Evolutionary conservation across 2,113 vertebrate genomes (phyloP), one percentile per base, ranked within the genome.

Genomic region (Salvelinus alpinus): DNA sequence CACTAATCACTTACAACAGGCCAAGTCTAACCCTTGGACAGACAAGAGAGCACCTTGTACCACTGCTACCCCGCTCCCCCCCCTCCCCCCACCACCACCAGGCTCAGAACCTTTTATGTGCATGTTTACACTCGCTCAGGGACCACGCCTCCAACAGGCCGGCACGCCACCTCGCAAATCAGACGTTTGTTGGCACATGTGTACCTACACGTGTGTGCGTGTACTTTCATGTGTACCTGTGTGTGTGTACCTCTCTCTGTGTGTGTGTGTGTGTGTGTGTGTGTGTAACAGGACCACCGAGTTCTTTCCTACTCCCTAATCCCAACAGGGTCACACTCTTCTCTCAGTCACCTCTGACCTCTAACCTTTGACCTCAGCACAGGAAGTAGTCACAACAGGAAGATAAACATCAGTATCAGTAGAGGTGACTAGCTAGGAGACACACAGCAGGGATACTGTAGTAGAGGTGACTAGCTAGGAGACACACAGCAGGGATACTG

Each of bases 21-120:
- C 78, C 74, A 71, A 78, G 70, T 71, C 77, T 81, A 80, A 80
- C 71, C 74, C 68, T 66, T 70, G 69, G 79, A 51, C 67, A 77
- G 74, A 88, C 85, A 87, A 87, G 86, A 80, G 71, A 38, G 47
- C 65, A 78, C 81, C 73, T 87, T 91, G 88, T 87, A 81, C 71
- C 68, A 6, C 71, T 47, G 80, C 88, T 81, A 75, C 80, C 70
- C 76, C 75, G n/a, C 4, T 18, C 34, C 76, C 67, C 77, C 71
- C 64, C 72, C 54, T 0, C 4, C 65, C 84, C 78, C 48, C 29
- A 31, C 29, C 29, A 3, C 29, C 34, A 38, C n/a, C 60, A 11
- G 66, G 54, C 18, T 57, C 54, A 20, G 54, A 79, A 74, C 84
- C 80, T 88, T 88, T 82, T 76, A 88, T 87, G 83, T 79, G 71